Conservation (phyloP, 2,888 invertebrate genomes). For the Heliconius hortense region DNA sequence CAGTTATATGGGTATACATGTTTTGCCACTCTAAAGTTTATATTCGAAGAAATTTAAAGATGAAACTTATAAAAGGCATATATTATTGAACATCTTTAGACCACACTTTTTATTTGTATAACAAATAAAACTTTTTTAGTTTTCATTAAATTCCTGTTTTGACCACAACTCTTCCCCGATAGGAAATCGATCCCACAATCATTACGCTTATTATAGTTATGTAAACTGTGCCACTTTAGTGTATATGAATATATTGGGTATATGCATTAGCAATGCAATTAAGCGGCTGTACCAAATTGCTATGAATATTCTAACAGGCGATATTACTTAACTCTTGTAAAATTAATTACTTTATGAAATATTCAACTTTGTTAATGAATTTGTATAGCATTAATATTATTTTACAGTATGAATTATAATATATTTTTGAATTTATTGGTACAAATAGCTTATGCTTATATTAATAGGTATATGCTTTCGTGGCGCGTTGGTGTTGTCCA, state of each 20-base stretch:
- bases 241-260: not conserved
- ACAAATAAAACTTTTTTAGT: too few species aligned
- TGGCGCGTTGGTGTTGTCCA: too few species aligned
- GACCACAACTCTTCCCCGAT: not conserved
- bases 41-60: too few species aligned
- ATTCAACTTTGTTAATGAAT: not conserved
- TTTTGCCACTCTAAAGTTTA: too few species aligned
- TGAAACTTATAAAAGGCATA: too few species aligned
- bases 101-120: too few species aligned
- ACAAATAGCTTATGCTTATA: too few species aligned
- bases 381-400: not conserved
- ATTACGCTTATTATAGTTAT: not conserved
- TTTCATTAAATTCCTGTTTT: not conserved
- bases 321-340: not conserved
- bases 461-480: too few species aligned
- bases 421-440: not conserved
- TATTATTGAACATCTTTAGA: too few species aligned
- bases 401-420: not conserved
- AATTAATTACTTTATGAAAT: conserved; percentile 10
- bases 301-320: conserved; percentile 23
- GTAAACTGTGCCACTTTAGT: not conserved
- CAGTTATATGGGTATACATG: too few species aligned
- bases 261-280: conserved; percentile 20
- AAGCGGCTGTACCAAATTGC: conserved; percentile 4
- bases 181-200: not conserved